phyloP scores from a whole-genome alignment of 2,888 invertebrate genomes.

The Trisateles emortualis region DNA sequence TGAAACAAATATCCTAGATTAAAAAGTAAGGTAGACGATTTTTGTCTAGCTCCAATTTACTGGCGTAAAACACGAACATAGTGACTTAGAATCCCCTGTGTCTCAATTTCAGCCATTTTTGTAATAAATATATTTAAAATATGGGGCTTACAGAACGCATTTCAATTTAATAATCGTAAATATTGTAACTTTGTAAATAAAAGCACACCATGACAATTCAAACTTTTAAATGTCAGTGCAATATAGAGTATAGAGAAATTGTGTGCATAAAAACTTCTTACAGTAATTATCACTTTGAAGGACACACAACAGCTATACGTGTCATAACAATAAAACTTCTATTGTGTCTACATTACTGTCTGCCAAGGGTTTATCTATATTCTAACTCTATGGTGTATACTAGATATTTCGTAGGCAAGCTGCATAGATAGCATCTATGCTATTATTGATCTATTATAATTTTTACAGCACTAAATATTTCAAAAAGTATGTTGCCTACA shows the following conservation, averaged over 20 bases:
- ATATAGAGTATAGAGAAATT: not conserved
- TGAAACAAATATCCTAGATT: not conserved
- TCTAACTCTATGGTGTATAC: too few species aligned
- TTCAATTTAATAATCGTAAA: not conserved
- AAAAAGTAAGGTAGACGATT: not conserved
- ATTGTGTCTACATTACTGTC: too few species aligned
- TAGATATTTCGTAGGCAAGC: too few species aligned
- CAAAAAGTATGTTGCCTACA: too few species aligned
- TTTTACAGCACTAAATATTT: too few species aligned
- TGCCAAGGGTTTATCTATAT: too few species aligned
- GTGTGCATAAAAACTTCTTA: not conserved
- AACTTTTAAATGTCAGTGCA: not conserved
- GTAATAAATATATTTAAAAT: not conserved
- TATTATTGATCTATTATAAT: too few species aligned
- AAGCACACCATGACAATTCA: not conserved
- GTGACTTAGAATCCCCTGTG: constrained; percentile 10
- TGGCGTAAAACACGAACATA: constrained; percentile 12
- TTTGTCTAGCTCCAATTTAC: not conserved
- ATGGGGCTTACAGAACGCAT: constrained; percentile 36
- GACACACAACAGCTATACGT: too few species aligned
- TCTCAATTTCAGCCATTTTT: constrained; percentile 6
- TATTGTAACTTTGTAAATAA: not conserved
- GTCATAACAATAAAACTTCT: too few species aligned
- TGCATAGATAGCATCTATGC: too few species aligned
- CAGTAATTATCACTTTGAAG: not conserved